Evolutionary conservation across 2,888 invertebrate species (phyloP).

Genomic region (Orchestes rusci): DNA sequence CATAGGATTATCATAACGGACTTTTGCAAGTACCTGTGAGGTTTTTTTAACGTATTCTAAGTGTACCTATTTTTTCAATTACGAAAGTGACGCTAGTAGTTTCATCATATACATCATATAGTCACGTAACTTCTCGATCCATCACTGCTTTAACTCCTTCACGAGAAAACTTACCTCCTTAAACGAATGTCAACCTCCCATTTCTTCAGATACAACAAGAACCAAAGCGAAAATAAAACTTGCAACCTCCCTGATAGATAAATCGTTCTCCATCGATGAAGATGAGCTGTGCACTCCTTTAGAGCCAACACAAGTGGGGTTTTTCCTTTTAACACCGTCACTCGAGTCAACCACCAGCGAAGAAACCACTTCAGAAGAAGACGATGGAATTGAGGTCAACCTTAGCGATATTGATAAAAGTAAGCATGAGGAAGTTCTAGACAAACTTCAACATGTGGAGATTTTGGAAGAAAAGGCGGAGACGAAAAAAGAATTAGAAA

Average conservation of each 20-base stretch:
- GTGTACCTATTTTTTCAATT: too few species aligned
- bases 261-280: constrained; percentile 36
- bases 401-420: constrained; percentile 10
- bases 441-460: constrained; percentile 11
- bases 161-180: too few species aligned
- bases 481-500: constrained; percentile 2
- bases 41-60: too few species aligned
- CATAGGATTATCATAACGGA: too few species aligned
- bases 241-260: constrained; percentile 29
- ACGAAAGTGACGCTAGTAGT: too few species aligned
- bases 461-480: neutral
- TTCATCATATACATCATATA: too few species aligned
- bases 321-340: constrained; percentile 21
- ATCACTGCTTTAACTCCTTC: too few species aligned
- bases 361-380: constrained; percentile 22
- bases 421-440: too few species aligned
- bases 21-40: too few species aligned
- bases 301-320: constrained; percentile 28
- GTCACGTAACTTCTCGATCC: too few species aligned
- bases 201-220: too few species aligned
- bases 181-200: too few species aligned
- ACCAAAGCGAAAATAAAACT: constrained; percentile 23
- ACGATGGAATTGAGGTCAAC: constrained; percentile 20
- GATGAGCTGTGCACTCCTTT: constrained; percentile 31
- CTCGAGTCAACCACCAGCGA: constrained; percentile 19